phyloP scores from a whole-genome alignment of 2,888 invertebrate species.

The Acholoe squamosa region DNA sequence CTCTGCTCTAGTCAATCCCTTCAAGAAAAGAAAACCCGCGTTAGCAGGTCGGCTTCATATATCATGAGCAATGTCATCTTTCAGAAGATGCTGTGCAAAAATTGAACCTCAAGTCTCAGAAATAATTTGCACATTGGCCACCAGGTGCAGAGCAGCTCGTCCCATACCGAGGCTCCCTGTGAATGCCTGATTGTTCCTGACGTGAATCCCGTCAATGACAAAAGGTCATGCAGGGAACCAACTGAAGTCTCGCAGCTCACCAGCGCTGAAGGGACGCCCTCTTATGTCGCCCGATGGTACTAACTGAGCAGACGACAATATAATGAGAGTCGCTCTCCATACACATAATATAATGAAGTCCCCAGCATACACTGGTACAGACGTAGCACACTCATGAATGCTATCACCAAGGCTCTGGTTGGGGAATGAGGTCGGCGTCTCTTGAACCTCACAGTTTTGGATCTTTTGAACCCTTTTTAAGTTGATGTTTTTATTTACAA shows the following conservation, averaged over 20 bases:
- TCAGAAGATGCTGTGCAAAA: no score
- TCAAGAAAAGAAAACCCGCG: no score
- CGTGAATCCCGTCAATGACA: not conserved
- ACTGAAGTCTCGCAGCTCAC: not conserved
- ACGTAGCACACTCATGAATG: not conserved
- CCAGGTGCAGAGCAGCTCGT: constrained; percentile 8
- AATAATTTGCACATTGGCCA: not conserved
- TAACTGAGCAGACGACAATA: constrained; percentile 20
- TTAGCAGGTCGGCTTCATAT: no score
- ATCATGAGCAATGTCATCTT: no score
- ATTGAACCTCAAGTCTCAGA: not conserved
- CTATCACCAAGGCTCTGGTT: not conserved
- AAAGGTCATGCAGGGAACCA: not conserved
- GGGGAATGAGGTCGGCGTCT: not conserved
- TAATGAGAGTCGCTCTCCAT: not conserved
- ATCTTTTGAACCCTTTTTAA: not conserved
- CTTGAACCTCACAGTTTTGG: not conserved
- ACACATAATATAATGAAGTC: not conserved
- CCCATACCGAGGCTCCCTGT: not conserved
- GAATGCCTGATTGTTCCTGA: not conserved
- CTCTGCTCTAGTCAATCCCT: no score
- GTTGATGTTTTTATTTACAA: not conserved
- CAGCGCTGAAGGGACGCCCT: not conserved
- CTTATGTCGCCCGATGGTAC: not conserved
- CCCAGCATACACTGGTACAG: no score